A percentile compares a stretch with the other conserved stretches of the same genome.
These are phyloP conservation scores for Hydrozoanthus gracilis DNA, from an alignment of 92 coral and sea anemone genomes.

Conservation along the genomic window DNA sequence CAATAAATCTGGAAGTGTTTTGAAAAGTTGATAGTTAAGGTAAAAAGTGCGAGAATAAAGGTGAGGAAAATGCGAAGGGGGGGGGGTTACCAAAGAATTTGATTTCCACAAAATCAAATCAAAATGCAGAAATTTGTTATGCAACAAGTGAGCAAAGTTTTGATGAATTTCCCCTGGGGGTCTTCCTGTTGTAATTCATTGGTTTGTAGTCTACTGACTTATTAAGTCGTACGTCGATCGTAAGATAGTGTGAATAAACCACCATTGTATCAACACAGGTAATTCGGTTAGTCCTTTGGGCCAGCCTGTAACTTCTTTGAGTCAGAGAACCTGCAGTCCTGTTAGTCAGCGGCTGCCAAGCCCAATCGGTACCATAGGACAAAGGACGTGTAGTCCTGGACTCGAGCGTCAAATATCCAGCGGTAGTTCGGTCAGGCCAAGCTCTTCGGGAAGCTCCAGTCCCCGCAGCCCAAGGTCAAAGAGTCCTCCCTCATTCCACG, in stretches of 20 bases:
- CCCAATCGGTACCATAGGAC: slow-evolving; percentile 72
- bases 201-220: neutral
- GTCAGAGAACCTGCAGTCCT: slow-evolving; percentile 68
- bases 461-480: slow-evolving; percentile 76
- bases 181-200: neutral
- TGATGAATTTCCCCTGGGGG: too few relatives aligned
- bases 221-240: too few relatives aligned
- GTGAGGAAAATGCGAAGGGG: too few relatives aligned
- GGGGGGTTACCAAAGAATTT: too few relatives aligned
- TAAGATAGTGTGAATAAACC: neutral
- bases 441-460: slow-evolving; percentile 80
- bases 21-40: too few relatives aligned
- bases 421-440: slow-evolving; percentile 66
- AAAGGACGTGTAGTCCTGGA: slow-evolving; percentile 66
- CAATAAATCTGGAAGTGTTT: too few relatives aligned
- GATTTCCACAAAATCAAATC: too few relatives aligned
- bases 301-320: slow-evolving; percentile 66
- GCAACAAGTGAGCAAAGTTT: too few relatives aligned
- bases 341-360: slow-evolving; percentile 46
- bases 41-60: too few relatives aligned
- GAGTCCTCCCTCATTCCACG: slow-evolving; percentile 69
- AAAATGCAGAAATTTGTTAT: too few relatives aligned
- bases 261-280: slow-evolving; percentile 12
- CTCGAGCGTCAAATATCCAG: slow-evolving; percentile 60
- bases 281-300: slow-evolving; percentile 73